Evolutionary conservation across 2,113 vertebrate species (phyloP).

Genomic region (Trematocara nigrifrons): DNA sequence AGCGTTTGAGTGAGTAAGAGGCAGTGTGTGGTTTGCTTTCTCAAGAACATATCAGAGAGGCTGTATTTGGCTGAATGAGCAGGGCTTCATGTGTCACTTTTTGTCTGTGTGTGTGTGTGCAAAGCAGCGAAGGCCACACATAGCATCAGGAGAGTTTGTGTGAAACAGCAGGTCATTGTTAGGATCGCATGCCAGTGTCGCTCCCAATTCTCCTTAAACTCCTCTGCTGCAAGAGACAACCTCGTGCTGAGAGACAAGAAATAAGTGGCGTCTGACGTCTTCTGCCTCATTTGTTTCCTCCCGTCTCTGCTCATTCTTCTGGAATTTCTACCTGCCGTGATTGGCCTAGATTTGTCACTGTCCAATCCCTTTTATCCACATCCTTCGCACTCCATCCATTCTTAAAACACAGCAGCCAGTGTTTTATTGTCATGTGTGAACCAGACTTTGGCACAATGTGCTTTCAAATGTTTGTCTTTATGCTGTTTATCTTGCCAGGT

Average conservation of each 20-base stretch:
- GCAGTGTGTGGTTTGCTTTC: not conserved
- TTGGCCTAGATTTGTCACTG: not conserved
- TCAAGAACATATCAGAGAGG: not conserved
- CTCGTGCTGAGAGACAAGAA: not conserved
- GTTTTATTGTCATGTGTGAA: slow-evolving; percentile 7
- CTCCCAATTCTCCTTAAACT: slow-evolving; percentile 10
- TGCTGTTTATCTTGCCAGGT: not conserved
- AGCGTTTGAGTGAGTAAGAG: not conserved
- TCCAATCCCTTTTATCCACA: not conserved
- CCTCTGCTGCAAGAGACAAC: not conserved
- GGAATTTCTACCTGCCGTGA: not conserved
- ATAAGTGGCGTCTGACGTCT: not conserved
- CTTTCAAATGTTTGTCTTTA: slow-evolving; percentile 16
- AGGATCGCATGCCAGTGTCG: slow-evolving; percentile 24
- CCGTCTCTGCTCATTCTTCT: not conserved
- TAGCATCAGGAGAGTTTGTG: slow-evolving; percentile 30
- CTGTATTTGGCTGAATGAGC: not conserved
- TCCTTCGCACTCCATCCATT: not conserved
- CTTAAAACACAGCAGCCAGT: not conserved
- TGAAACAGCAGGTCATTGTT: slow-evolving; percentile 50
- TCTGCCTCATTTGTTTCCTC: not conserved
- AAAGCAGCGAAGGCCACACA: not conserved
- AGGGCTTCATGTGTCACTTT: not conserved
- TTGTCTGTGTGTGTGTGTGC: not conserved
- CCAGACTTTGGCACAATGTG: slow-evolving; percentile 16